Base-by-base conservation (phyloP, 53 echinoderm and acorn worm genomes). In the Holothuria scabra region DNA sequence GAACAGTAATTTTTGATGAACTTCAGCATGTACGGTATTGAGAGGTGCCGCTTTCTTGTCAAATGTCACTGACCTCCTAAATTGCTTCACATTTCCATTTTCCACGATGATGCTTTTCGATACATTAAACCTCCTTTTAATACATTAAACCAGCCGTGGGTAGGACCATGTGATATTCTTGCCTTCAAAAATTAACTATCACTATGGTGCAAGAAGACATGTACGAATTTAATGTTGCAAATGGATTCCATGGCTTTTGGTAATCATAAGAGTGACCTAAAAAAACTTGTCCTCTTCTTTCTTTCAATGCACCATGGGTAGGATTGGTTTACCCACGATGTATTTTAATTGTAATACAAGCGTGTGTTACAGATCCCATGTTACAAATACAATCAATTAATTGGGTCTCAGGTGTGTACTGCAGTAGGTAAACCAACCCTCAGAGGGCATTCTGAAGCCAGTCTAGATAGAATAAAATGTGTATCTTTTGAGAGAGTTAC, bases 331-430 rank as follows among this genome's bases (percentile, higher is more conserved):
- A 31, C 69, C 69, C 69, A 69, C 69, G 38, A 69, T 69, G 69
- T 41, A 69, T 69, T 34, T 69, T 69, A 69, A 69, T 69, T 69
- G 69, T 37, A 69, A 69, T 34, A 30, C 35, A 69, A 69, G 69
- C 37, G 22, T 34, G 21, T 13, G 44, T 69, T 69, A 41, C 18
- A n/a, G 37, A 69, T 69, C 41, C 69, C 12, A 41, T 21, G 31
- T 37, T 69, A 69, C 69, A 33, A 69, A 34, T 69, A 69, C 38
- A 69, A 69, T 69, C 69, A 69, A 69, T 69, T 69, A 41, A 69
- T 69, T 69, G n/a, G 69, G 44, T 69, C 69, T 69, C 37, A 21
- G 38, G 69, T 69, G 69, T n/a, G 44, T 14, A 5, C 9, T 69
- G 31, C 14, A 69, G 37, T 41, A 16, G 44, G 21, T 38, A 69